Conservation (phyloP, 2,797 vertebrate genomes). For the Acipenser ruthenus region DNA sequence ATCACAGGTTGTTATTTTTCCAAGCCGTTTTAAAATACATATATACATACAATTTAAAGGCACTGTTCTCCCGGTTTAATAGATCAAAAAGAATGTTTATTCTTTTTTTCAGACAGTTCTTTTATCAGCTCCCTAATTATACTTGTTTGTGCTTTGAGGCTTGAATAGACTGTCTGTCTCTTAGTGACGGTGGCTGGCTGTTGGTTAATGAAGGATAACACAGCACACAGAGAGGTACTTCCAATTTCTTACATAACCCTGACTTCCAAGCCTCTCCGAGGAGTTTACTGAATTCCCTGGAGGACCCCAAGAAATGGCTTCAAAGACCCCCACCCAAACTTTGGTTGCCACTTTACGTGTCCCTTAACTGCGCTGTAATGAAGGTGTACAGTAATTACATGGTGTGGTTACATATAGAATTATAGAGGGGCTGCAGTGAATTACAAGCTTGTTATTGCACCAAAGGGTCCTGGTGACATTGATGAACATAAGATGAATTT, state of each 20-base stretch:
- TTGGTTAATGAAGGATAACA: slow-evolving; percentile 39
- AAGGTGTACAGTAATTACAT: too few species aligned
- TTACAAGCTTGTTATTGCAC: too few species aligned
- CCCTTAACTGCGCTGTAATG: too few species aligned
- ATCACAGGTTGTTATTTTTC: too few species aligned
- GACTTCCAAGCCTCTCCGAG: neutral
- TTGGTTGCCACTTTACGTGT: too few species aligned
- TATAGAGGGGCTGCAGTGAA: too few species aligned
- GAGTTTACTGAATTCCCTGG: neutral
- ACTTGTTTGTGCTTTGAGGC: slow-evolving; percentile 42
- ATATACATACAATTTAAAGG: neutral
- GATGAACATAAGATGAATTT: too few species aligned
- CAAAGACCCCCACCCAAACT: neutral
- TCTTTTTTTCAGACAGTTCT: slow-evolving; percentile 45
- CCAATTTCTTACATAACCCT: slow-evolving; percentile 8
- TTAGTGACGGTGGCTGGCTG: slow-evolving; percentile 41
- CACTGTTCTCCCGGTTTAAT: neutral
- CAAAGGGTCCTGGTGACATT: too few species aligned
- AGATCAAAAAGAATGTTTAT: neutral
- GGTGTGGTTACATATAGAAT: too few species aligned
- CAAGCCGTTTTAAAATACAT: too few species aligned
- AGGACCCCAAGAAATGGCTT: neutral
- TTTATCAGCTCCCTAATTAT: slow-evolving; percentile 63
- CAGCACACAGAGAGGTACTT: slow-evolving; percentile 26
- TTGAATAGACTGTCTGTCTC: slow-evolving; percentile 50